phyloP scores from a whole-genome alignment of 2,888 invertebrate genomes.

The Drosophila gaucha region DNA sequence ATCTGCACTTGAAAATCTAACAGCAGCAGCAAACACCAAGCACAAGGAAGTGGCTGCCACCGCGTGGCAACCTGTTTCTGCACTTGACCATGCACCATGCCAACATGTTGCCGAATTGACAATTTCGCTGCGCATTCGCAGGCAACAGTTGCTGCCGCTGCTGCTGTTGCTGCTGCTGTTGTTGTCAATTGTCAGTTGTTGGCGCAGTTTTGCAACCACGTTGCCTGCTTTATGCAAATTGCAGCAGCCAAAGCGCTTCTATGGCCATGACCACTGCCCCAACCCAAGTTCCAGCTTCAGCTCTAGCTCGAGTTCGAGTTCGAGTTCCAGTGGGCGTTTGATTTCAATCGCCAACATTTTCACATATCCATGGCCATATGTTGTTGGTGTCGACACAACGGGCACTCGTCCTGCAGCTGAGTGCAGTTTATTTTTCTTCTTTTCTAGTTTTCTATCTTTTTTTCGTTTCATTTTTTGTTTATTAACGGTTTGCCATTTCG shows the following conservation, averaged over 20 bases:
- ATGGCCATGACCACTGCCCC: conserved; percentile 45
- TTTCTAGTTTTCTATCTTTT: conserved; percentile 24
- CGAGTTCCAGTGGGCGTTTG: conserved; percentile 79
- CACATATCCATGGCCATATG: conserved; percentile 66
- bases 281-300: conserved; percentile 36
- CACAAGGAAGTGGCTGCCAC: conserved; percentile 70
- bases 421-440: conserved; percentile 24
- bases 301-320: conserved; percentile 40
- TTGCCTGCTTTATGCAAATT: conserved; percentile 78
- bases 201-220: conserved; percentile 39
- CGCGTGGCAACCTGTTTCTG: conserved; percentile 70
- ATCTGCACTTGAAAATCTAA: conserved; percentile 70
- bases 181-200: conserved; percentile 75
- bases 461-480: conserved; percentile 15
- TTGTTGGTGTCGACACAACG: conserved; percentile 63
- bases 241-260: conserved; percentile 47
- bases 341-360: conserved; percentile 80
- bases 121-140: conserved; percentile 66
- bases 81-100: conserved; percentile 80
- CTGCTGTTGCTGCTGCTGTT: conserved; percentile 45
- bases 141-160: conserved; percentile 45
- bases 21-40: conserved; percentile 51
- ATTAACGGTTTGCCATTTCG: conserved; percentile 79
- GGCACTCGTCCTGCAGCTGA: conserved; percentile 45
- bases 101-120: conserved; percentile 83